These are phyloP conservation scores for Schizopygopsis pylzovi DNA, from an alignment of 2,797 vertebrate species.

Conservation along the genomic window DNA sequence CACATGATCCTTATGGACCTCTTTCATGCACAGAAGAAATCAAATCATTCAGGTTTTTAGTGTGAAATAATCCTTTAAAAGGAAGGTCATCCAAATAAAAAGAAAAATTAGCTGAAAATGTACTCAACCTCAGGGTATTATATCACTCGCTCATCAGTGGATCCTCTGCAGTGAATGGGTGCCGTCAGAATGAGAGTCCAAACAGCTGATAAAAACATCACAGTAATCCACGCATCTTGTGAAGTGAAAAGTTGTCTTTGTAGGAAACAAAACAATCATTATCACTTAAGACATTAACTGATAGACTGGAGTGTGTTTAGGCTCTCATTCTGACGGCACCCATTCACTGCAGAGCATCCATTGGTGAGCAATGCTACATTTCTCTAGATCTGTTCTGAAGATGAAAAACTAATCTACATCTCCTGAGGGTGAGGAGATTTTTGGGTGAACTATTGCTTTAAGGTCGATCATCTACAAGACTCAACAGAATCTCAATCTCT, in stretches of 20 bases:
- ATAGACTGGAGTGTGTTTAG: background rate
- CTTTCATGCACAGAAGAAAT: background rate
- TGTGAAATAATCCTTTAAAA: background rate
- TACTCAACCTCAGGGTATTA: background rate
- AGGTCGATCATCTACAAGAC: background rate
- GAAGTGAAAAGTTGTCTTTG: too few relatives aligned
- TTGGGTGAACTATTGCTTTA: background rate
- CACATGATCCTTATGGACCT: background rate
- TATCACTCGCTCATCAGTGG: background rate
- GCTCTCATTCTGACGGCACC: background rate
- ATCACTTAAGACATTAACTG: background rate
- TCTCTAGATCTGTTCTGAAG: background rate
- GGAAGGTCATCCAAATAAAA: background rate
- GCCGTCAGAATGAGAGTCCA: background rate
- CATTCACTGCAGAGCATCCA: background rate
- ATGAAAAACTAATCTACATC: background rate
- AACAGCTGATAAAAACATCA: background rate
- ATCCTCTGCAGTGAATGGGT: background rate
- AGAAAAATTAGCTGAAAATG: background rate
- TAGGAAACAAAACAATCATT: background rate
- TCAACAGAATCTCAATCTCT: constrained; percentile 3
- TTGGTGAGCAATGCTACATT: background rate
- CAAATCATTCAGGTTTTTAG: background rate
- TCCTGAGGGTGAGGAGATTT: background rate
- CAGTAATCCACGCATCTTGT: background rate